Base-by-base conservation (phyloP, 2,797 vertebrate genomes). In the Rhabdophis nuchalis region DNA sequence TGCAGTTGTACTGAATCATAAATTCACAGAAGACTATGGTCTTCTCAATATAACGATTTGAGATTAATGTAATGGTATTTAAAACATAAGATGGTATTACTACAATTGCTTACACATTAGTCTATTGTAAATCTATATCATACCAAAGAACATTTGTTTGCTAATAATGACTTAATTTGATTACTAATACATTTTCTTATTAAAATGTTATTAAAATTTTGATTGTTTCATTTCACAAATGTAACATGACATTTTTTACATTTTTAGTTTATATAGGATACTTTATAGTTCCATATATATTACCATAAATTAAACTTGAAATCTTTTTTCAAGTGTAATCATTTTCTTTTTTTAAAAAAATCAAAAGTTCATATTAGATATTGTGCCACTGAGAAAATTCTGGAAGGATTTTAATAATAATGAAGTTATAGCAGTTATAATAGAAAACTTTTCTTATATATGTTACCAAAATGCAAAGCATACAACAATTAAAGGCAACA, bases 401-500 rank as follows among this genome's bases (percentile, higher is more conserved):
- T 14, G 88, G 94, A 50, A 82, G 92, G 41, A 82, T 88, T 53
- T 95, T 90, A 90, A 92, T 91, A 93, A 94, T 92, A 95, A 93
- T 91, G 91, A 5, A 46, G 94, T 92, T 89, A 92, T 82, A 95
- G 93, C 90, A 94, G 58, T 94, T 93, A 88, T 95, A 50, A 18
- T 41, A 36, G 20, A 68, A 68, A 89, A 88, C 53, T 58, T 91
- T 92, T 94, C 85, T 94, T 94, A 91, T 56, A 94, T 93, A 93
- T 85, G 72, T 93, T 93, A 85, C 54, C 92, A 89, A 95, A 94
- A 95, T 91, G 93, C 61, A 95, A 92, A 87, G 58, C 89, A 94
- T 61, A 53, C 90, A 94, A 94, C 86, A 95, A 93, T 95, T 92
- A 87, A 93, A 95, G 50, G 13, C 20, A 72, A 95, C 89, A 94